Evolutionary conservation across 2,888 invertebrate genomes (phyloP), one percentile per base, ranked within the genome.

Genomic region (Nomada goodeniana): DNA sequence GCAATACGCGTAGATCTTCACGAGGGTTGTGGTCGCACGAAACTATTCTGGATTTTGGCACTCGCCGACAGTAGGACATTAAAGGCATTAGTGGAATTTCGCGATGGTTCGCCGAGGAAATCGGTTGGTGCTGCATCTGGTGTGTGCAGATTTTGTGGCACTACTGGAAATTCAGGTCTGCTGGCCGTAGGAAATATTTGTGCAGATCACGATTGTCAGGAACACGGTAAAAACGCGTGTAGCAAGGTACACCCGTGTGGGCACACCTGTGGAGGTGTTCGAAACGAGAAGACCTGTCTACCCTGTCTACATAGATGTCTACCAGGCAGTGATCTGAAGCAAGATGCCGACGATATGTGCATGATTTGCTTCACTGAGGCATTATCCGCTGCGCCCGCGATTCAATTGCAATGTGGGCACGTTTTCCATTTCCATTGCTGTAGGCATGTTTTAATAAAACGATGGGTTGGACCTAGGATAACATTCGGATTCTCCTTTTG

Each of bases 321-420:
- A 20, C 91, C 94, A 0, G 93, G 94, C 13, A 87, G 90, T 60
- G 93, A 89, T 74, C 95, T 99, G 69, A 97, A 98, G 20, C 99
- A 99, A 94, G 99, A 99, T 93, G 98, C 98, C 0, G 99, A 99
- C 91, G 99, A 99, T 93, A 98, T 99, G 98, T 99, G 99, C 94
- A 99, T 99, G 98, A 98, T 99, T 89, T 99, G 99, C 94, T 99
- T 99, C 94, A 98, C 98, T 0, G 99, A 99, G 93, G 98, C 99
- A 0, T 94, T 99, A 59, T 97, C 98, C 47, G 98, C 98, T 86
- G 99, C 99, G 0, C 99, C 99, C 13, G 98, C 99, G 2, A 96
- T 99, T 91, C 94, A 98, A 96, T 94, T 99, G 72, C 96, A 96
- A 87, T 99, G 99, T 94, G 98, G 98, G 0, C 99, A 99, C 92